A percentile compares a stretch with the other conserved stretches of the same genome.
These are phyloP conservation scores for Elaphurus davidianus DNA, from an alignment of 2,113 vertebrate species.

Conservation along the genomic window DNA sequence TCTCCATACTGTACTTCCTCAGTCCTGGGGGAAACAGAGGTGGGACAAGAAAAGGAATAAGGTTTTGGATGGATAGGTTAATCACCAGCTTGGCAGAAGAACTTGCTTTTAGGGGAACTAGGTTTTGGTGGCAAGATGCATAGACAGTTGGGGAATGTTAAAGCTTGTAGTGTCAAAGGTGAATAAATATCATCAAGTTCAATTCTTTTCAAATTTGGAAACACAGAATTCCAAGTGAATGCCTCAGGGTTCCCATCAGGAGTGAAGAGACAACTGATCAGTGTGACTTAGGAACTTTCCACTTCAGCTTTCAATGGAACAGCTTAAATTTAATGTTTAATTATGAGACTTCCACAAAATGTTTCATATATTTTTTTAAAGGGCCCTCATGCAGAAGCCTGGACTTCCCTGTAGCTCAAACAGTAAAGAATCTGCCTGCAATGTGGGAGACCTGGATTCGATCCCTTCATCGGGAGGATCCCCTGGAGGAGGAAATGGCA, in stretches of 20 bases:
- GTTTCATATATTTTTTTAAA: not conserved
- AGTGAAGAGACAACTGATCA: not conserved
- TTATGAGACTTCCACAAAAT: not conserved
- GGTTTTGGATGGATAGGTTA: not conserved
- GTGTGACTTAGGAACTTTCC: not conserved
- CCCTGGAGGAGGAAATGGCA: not conserved
- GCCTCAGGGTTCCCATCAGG: not conserved
- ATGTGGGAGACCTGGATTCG: accelerated
- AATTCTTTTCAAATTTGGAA: not conserved
- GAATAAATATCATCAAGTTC: not conserved
- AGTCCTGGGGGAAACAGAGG: not conserved
- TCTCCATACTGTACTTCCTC: not conserved
- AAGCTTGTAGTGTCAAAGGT: not conserved
- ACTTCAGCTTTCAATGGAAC: not conserved
- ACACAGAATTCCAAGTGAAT: not conserved
- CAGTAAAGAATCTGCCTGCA: not conserved
- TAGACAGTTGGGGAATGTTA: not conserved
- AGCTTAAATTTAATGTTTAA: not conserved
- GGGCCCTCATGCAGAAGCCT: not conserved
- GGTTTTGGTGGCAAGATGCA: not conserved
- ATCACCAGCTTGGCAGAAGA: not conserved
- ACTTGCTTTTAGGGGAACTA: not conserved
- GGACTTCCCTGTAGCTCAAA: not conserved
- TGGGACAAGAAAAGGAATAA: not conserved
- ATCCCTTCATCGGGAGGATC: not conserved